Evolutionary conservation across 2,113 vertebrate genomes (phyloP).

Genomic region (Proteles cristata): DNA sequence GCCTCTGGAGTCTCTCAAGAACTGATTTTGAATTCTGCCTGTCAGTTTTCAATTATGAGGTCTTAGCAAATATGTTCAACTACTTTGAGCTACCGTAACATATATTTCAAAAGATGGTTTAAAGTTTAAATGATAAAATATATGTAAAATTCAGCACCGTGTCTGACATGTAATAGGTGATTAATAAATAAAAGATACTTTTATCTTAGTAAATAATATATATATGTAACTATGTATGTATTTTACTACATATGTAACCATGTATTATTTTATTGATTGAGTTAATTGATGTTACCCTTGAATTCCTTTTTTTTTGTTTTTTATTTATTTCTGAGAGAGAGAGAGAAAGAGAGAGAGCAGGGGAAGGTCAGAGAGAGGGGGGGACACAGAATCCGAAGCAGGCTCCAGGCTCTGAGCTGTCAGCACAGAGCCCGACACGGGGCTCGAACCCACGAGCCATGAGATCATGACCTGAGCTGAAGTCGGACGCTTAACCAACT

Average conservation of each 20-base stretch:
- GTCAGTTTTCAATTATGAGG: not conserved
- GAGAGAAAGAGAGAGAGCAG: too few species aligned
- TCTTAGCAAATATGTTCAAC: not conserved
- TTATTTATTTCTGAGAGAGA: too few species aligned
- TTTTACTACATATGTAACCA: not conserved
- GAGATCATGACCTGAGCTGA: too few species aligned
- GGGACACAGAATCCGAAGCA: too few species aligned
- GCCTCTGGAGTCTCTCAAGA: not conserved
- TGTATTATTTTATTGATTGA: not conserved
- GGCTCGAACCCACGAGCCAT: too few species aligned
- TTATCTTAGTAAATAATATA: not conserved
- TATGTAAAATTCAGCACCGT: not conserved
- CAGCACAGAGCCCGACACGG: too few species aligned
- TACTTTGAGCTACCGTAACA: not conserved
- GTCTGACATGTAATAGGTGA: not conserved
- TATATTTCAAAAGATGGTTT: not conserved
- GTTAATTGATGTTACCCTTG: not conserved
- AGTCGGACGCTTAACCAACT: too few species aligned
- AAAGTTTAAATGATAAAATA: not conserved
- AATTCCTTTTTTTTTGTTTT: not conserved
- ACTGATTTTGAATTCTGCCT: not conserved
- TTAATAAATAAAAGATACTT: not conserved
- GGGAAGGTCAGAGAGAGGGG: too few species aligned
- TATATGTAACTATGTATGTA: not conserved
- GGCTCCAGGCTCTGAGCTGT: too few species aligned